A percentile compares a stretch with the other conserved stretches of the same genome.
phyloP scores from a whole-genome alignment of 2,797 vertebrate genomes.

The Alosa sapidissima region DNA sequence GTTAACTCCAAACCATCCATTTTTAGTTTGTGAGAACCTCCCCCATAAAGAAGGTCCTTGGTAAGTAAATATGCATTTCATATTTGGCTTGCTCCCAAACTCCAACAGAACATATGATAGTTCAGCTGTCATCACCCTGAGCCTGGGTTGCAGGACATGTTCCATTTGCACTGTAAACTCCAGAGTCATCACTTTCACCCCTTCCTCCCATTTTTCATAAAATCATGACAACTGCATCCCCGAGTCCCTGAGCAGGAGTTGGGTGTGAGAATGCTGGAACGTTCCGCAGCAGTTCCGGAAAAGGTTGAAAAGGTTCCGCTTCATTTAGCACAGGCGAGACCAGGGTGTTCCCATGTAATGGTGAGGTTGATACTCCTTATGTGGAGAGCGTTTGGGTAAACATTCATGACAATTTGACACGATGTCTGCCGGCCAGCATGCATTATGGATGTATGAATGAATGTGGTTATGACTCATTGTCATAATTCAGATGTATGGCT shows the following conservation, averaged over 20 bases:
- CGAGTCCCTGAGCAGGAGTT: neutral
- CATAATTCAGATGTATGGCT: constrained; percentile 1
- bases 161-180: neutral
- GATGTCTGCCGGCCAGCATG: neutral
- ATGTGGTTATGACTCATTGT: neutral
- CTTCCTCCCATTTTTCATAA: constrained; percentile 5
- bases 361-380: neutral
- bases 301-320: neutral
- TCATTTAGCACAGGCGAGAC: neutral
- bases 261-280: neutral
- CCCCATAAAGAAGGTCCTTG: neutral
- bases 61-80: neutral
- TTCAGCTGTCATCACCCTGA: neutral
- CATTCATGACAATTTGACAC: neutral
- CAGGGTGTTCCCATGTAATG: neutral
- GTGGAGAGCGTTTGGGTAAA: neutral
- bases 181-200: neutral
- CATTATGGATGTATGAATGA: neutral
- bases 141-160: neutral
- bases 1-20: neutral
- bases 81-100: neutral
- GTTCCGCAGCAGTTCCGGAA: neutral
- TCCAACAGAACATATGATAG: neutral
- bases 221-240: neutral
- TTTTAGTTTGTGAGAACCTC: neutral